Conservation (phyloP, 2,888 invertebrate genomes). For the Hypsopygia costalis region DNA sequence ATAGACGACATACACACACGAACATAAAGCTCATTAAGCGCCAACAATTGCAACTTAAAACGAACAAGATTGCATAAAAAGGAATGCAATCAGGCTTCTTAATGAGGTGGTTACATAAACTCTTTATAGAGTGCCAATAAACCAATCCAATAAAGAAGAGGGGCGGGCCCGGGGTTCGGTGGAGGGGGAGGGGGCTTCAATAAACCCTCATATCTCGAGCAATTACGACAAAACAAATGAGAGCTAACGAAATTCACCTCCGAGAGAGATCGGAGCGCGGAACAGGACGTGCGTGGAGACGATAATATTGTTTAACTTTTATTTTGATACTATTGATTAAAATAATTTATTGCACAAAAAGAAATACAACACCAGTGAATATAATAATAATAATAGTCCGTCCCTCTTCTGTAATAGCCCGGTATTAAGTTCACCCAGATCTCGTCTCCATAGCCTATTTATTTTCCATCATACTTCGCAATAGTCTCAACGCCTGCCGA, state of each 20-base stretch:
- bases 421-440: too few relatives aligned
- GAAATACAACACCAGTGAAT: too few relatives aligned
- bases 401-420: too few relatives aligned
- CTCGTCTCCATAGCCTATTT: too few relatives aligned
- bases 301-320: too few relatives aligned
- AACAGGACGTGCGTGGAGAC: constrained; percentile 30
- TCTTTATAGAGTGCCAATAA: constrained; percentile 53
- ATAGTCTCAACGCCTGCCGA: too few relatives aligned
- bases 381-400: too few relatives aligned
- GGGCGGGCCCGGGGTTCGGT: constrained; percentile 22
- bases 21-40: not conserved
- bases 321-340: too few relatives aligned
- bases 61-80: constrained; percentile 21
- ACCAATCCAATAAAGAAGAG: constrained; percentile 59
- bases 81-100: constrained; percentile 25
- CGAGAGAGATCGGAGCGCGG: constrained; percentile 45
- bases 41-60: constrained; percentile 21
- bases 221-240: constrained; percentile 76
- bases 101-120: constrained; percentile 57
- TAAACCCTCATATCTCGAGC: constrained; percentile 69
- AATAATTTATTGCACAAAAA: too few relatives aligned
- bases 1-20: too few relatives aligned
- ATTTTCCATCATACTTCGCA: too few relatives aligned
- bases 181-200: constrained; percentile 33
- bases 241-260: constrained; percentile 76